Percentiles rank a stretch among this genome's conserved stretches.
Conservation (phyloP, 2,888 invertebrate species). For the Arge pagana region DNA sequence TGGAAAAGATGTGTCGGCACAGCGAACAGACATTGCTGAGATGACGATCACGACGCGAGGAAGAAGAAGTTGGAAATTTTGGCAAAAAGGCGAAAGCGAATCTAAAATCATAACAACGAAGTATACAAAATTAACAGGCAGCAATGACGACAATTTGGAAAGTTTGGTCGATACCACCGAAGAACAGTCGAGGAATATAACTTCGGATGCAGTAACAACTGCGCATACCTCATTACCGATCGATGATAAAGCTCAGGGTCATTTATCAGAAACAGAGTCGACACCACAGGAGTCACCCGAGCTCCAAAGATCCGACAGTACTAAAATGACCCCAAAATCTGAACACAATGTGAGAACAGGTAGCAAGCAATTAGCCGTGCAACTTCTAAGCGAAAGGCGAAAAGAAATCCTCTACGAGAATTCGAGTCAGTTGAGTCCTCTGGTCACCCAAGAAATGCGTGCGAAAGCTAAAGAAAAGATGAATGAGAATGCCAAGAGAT, state of each 20-base stretch:
- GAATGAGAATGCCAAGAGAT: slow-evolving; percentile 6
- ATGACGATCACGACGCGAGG: slow-evolving; percentile 19
- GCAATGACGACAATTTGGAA: too few species aligned
- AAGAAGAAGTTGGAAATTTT: slow-evolving; percentile 40
- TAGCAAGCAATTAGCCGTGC: too few species aligned
- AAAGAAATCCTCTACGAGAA: too few species aligned
- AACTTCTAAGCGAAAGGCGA: too few species aligned
- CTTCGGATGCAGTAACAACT: neutral
- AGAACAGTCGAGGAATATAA: neutral
- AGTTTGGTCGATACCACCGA: slow-evolving; percentile 1
- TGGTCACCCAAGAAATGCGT: slow-evolving; percentile 2
- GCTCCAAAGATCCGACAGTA: too few species aligned
- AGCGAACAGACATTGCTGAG: too few species aligned
- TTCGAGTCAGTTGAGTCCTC: slow-evolving; percentile 1
- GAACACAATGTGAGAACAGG: too few species aligned
- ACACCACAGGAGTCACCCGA: too few species aligned
- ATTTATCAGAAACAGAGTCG: too few species aligned
- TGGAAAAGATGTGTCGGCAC: too few species aligned
- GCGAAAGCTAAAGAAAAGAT: neutral
- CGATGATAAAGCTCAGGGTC: too few species aligned
- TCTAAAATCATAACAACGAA: slow-evolving; percentile 24
- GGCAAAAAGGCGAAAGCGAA: slow-evolving; percentile 30
- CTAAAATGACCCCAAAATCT: too few species aligned
- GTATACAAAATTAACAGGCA: slow-evolving; percentile 31
- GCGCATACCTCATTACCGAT: neutral